A percentile compares a stretch with the other conserved stretches of the same genome.
Evolutionary conservation across 2,797 vertebrate species (phyloP).

Genomic region (Apodemus agrarius): DNA sequence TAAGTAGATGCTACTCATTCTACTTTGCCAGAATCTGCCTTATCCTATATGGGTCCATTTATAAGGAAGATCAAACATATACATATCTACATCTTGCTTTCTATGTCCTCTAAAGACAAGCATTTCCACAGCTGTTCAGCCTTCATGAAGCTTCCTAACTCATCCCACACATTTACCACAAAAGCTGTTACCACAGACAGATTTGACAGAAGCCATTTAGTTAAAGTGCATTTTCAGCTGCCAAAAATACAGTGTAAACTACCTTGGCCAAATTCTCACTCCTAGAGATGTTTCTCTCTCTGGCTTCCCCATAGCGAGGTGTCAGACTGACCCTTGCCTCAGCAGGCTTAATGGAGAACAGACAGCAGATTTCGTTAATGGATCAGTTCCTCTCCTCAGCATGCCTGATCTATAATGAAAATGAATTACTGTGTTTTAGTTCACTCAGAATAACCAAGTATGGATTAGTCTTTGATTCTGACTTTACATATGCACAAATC

Average conservation of each 20-base stretch:
- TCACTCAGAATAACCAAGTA: constrained; percentile 83
- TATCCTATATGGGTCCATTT: background rate
- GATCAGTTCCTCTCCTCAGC: constrained; percentile 75
- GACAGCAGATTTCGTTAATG: constrained; percentile 75
- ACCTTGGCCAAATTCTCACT: constrained; percentile 24
- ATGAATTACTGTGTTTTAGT: constrained; percentile 81
- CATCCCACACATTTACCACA: constrained; percentile 21
- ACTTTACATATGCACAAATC: constrained; percentile 79
- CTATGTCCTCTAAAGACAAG: constrained; percentile 15
- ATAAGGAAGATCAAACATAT: background rate
- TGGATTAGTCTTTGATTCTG: constrained; percentile 85
- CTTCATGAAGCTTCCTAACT: constrained; percentile 45
- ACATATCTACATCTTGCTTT: constrained; percentile 22
- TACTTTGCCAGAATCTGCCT: background rate
- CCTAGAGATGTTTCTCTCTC: background rate
- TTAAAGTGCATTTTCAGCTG: constrained; percentile 50
- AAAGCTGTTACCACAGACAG: constrained; percentile 40
- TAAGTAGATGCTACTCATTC: background rate
- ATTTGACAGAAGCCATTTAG: constrained; percentile 56
- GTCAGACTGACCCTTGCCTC: constrained; percentile 61
- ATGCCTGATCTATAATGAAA: constrained; percentile 83
- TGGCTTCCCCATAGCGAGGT: constrained; percentile 45
- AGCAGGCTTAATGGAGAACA: constrained; percentile 75
- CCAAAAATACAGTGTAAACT: constrained; percentile 58
- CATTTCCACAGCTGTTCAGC: constrained; percentile 43